Percentiles rank a stretch among this genome's conserved stretches.
These are phyloP conservation scores for Aplodontia rufa DNA, from an alignment of 2,113 vertebrate species.

Conservation along the genomic window DNA sequence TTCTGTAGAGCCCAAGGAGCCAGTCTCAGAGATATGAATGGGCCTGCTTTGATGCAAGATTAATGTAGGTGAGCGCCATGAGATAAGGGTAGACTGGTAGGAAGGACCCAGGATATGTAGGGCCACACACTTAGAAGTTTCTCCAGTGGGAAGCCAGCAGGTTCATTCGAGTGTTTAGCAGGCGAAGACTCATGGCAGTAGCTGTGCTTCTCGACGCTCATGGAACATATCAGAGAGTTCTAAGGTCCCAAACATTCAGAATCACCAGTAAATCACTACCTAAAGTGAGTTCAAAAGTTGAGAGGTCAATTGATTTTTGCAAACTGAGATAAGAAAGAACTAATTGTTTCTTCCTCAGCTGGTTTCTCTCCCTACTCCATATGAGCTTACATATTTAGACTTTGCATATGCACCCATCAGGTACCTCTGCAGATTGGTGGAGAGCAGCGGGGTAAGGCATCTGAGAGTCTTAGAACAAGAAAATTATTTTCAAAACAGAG, in stretches of 20 bases:
- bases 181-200: neutral
- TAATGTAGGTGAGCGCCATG: neutral
- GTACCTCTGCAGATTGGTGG: neutral
- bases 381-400: neutral
- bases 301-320: neutral
- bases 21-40: neutral
- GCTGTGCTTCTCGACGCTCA: neutral
- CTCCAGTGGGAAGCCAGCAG: neutral
- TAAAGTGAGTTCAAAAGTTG: neutral
- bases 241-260: neutral
- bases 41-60: neutral
- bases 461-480: neutral
- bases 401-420: neutral
- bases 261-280: neutral
- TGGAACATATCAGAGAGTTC: neutral
- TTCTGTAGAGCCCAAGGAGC: neutral
- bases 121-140: neutral
- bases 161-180: neutral
- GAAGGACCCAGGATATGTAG: neutral
- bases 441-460: neutral
- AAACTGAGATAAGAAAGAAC: neutral
- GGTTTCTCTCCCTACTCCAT: neutral
- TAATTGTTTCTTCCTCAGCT: neutral
- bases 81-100: neutral
- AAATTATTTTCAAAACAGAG: neutral